Evolutionary conservation across 2,888 invertebrate genomes (phyloP).

Genomic region (Lamellibrachia satsuma): DNA sequence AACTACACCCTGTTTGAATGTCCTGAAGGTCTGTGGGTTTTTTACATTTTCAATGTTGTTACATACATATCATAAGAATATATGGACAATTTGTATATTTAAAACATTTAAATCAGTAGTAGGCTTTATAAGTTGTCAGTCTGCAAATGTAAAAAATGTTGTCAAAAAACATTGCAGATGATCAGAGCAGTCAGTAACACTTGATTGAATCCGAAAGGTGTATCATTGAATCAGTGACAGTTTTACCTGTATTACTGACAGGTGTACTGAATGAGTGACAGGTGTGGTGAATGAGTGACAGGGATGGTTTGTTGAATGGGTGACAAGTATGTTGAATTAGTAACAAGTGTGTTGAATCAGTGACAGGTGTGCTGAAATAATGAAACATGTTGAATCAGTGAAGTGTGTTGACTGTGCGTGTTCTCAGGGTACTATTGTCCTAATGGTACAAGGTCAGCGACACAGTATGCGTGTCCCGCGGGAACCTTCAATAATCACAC

Average conservation of each 20-base stretch:
- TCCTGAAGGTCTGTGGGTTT: conserved; percentile 50
- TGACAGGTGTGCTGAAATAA: neutral
- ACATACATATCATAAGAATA: too few relatives aligned
- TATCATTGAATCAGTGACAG: too few relatives aligned
- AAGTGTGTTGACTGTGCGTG: neutral
- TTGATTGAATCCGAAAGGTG: too few relatives aligned
- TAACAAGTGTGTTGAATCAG: neutral
- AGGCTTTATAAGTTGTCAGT: too few relatives aligned
- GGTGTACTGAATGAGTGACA: neutral
- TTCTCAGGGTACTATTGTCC: conserved; percentile 55
- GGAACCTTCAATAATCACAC: conserved; percentile 60
- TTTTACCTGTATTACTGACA: neutral
- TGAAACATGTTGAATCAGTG: neutral
- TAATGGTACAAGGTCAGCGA: conserved; percentile 51
- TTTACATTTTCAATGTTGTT: too few relatives aligned
- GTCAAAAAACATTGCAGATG: too few relatives aligned
- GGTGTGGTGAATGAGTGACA: neutral
- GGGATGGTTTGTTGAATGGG: neutral
- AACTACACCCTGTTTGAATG: conserved; percentile 57
- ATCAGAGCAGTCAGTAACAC: too few relatives aligned
- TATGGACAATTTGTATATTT: too few relatives aligned
- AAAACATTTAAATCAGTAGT: too few relatives aligned
- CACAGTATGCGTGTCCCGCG: conserved; percentile 55
- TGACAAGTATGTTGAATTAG: neutral
- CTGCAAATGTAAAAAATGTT: too few relatives aligned